These are phyloP conservation scores for Montipora cactus DNA, from an alignment of 64 coral and sea anemone species.

Conservation along the genomic window DNA sequence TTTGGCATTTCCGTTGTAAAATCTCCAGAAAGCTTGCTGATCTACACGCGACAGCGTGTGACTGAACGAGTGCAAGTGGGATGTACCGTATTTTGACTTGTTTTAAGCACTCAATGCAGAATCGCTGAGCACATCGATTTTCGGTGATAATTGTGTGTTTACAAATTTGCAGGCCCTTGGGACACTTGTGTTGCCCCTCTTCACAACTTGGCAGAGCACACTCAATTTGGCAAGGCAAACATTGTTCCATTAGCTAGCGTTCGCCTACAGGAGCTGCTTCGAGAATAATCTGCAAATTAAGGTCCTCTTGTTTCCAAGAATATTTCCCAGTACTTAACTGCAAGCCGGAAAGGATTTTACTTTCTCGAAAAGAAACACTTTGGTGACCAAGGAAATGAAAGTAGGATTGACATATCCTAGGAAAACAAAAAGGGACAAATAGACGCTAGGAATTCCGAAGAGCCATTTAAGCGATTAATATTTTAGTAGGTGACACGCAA, in stretches of 20 bases:
- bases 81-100: background rate
- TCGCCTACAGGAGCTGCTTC: background rate
- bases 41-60: background rate
- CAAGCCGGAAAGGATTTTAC: background rate
- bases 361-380: constrained; percentile 13
- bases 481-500: constrained; percentile 17
- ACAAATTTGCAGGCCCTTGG: constrained; percentile 37
- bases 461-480: constrained; percentile 26
- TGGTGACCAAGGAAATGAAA: background rate
- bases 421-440: constrained; percentile 25
- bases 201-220: background rate
- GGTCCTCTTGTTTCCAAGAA: background rate
- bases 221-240: constrained; percentile 13
- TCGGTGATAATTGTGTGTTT: constrained; percentile 32
- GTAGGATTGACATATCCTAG: background rate
- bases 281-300: background rate
- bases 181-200: background rate
- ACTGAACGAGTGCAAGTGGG: background rate
- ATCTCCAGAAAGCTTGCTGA: background rate
- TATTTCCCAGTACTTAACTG: background rate
- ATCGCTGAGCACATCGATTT: background rate
- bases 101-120: background rate
- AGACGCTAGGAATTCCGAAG: constrained; percentile 22
- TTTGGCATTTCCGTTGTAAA: constrained; percentile 18
- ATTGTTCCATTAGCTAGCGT: constrained; percentile 30